phyloP scores from a whole-genome alignment of 2,797 vertebrate species.

The Sebastes goodei region DNA sequence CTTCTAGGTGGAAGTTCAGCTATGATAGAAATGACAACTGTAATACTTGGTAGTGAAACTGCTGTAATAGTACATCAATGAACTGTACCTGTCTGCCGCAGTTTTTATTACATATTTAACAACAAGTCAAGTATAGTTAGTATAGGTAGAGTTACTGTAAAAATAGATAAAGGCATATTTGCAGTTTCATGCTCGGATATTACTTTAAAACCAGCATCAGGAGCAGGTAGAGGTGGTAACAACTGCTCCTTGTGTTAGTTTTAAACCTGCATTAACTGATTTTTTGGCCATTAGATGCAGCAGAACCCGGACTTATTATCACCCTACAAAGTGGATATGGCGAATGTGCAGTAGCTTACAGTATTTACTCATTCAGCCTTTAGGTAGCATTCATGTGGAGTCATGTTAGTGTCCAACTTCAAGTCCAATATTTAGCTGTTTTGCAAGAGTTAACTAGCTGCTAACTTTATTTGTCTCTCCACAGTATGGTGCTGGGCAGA shows the following conservation, averaged over 20 bases:
- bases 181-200: neutral
- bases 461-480: neutral
- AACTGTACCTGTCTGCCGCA: neutral
- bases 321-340: neutral
- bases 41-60: neutral
- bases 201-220: neutral
- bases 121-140: neutral
- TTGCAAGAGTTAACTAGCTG: neutral
- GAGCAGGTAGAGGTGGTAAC: neutral
- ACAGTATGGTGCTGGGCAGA: neutral
- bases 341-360: neutral
- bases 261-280: neutral
- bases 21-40: neutral
- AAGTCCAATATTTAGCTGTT: neutral
- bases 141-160: neutral
- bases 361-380: neutral
- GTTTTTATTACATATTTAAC: neutral
- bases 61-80: neutral
- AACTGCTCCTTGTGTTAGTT: neutral
- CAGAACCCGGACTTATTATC: neutral
- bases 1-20: constrained; percentile 1
- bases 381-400: neutral
- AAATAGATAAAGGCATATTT: neutral
- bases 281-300: neutral
- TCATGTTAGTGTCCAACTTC: neutral